These are phyloP conservation scores for Lates japonicus DNA, from an alignment of 2,797 vertebrate genomes.

Conservation along the genomic window DNA sequence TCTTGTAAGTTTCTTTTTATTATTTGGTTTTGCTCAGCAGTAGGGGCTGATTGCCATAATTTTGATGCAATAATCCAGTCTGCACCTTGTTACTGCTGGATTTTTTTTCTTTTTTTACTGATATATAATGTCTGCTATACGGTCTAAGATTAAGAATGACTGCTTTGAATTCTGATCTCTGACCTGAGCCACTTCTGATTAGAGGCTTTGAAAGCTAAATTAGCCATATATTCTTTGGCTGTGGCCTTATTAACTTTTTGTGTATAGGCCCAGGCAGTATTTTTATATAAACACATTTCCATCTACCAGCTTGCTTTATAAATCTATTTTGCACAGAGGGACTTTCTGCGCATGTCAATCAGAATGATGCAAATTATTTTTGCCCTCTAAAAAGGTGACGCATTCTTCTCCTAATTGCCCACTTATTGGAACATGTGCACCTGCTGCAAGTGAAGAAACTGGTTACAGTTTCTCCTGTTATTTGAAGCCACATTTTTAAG, in stretches of 20 bases:
- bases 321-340: neutral
- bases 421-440: neutral
- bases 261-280: neutral
- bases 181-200: slow-evolving; percentile 7
- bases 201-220: slow-evolving; percentile 32
- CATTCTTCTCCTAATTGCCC: neutral
- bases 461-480: neutral
- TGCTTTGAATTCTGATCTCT: slow-evolving; percentile 31
- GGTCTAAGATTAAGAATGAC: slow-evolving; percentile 6
- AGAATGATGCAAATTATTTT: neutral
- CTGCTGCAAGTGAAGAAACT: neutral
- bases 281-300: neutral
- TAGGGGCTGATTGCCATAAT: too few relatives aligned
- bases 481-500: slow-evolving; percentile 7
- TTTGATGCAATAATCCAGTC: too few relatives aligned
- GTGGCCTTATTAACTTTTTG: neutral
- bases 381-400: neutral
- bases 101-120: neutral
- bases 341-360: neutral
- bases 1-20: neutral
- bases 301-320: neutral
- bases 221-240: slow-evolving; percentile 4
- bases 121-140: neutral
- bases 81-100: too few relatives aligned
- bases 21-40: neutral